Percentiles rank a stretch among this genome's conserved stretches.
Evolutionary conservation across 2,888 invertebrate genomes (phyloP).

Genomic region (Chrysolina oricalcia): DNA sequence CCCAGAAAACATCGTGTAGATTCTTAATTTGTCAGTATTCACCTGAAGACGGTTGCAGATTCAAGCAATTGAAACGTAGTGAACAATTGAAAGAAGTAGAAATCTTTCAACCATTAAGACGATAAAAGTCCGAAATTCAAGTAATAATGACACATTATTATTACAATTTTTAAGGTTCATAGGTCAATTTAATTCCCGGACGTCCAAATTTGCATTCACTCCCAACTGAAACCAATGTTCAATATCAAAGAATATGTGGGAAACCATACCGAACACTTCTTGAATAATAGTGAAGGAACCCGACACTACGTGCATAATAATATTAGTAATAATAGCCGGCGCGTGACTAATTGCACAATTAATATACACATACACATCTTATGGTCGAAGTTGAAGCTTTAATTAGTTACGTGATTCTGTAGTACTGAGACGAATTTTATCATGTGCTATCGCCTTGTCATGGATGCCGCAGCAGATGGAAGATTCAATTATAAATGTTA

Average conservation of each 20-base stretch:
- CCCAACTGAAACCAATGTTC: background rate
- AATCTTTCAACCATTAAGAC: no score
- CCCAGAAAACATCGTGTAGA: no score
- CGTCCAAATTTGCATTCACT: conserved; percentile 25
- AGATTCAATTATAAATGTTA: no score
- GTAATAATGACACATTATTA: no score
- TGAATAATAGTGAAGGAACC: conserved; percentile 41
- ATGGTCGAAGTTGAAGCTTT: conserved; percentile 55
- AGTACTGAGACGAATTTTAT: conserved; percentile 42
- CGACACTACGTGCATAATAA: conserved; percentile 21
- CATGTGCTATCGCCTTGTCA: background rate
- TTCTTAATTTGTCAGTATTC: no score
- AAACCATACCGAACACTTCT: conserved; percentile 22
- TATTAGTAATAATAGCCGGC: conserved; percentile 57
- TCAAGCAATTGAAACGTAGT: no score
- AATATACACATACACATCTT: conserved; percentile 57
- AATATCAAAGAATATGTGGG: background rate
- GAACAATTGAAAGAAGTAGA: no score
- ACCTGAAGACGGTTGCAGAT: no score
- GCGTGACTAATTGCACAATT: conserved; percentile 65
- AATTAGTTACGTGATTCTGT: conserved; percentile 67
- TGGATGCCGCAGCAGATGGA: no score
- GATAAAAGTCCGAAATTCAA: no score
- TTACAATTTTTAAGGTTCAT: no score
- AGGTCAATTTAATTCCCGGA: background rate